Conservation (phyloP, 2,888 invertebrate genomes). For the Miltochrista miniata region DNA sequence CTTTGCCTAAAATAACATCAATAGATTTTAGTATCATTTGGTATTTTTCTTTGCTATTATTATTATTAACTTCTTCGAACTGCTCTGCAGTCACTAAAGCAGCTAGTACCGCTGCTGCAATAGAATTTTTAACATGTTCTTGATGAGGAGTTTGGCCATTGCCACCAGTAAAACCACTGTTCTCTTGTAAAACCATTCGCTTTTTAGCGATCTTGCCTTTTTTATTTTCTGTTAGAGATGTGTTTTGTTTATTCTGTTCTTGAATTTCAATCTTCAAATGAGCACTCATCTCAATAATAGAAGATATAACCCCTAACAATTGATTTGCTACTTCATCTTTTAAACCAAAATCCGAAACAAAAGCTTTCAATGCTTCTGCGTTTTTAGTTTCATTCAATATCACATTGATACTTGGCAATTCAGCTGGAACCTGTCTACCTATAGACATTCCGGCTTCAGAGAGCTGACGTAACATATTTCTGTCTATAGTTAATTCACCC, state of each 20-base stretch:
- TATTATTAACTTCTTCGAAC: slow-evolving; percentile 77
- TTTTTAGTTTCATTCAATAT: slow-evolving; percentile 78
- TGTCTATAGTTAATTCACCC: slow-evolving; percentile 86
- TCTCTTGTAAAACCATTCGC: slow-evolving; percentile 48
- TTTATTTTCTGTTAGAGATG: slow-evolving; percentile 49
- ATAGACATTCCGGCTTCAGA: slow-evolving; percentile 88
- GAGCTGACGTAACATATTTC: slow-evolving; percentile 85
- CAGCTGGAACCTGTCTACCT: slow-evolving; percentile 85
- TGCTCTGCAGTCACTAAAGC: slow-evolving; percentile 79
- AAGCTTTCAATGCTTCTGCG: slow-evolving; percentile 75
- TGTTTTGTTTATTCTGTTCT: slow-evolving; percentile 53
- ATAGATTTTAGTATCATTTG: slow-evolving; percentile 79
- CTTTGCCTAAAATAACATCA: slow-evolving; percentile 76
- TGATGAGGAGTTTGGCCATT: slow-evolving; percentile 67
- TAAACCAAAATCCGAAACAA: slow-evolving; percentile 75
- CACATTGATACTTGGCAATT: slow-evolving; percentile 85
- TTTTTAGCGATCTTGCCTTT: slow-evolving; percentile 62
- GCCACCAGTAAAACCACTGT: slow-evolving; percentile 39
- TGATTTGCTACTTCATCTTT: slow-evolving; percentile 81
- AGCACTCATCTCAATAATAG: slow-evolving; percentile 79
- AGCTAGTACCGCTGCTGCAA: slow-evolving; percentile 79
- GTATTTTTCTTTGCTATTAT: slow-evolving; percentile 78
- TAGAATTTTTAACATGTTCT: slow-evolving; percentile 80
- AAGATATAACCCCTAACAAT: slow-evolving; percentile 76
- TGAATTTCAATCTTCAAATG: slow-evolving; percentile 73